Evolutionary conservation across 1,140 invertebrate species (phyloP).

Genomic region (Pseudomyrmex concolor): DNA sequence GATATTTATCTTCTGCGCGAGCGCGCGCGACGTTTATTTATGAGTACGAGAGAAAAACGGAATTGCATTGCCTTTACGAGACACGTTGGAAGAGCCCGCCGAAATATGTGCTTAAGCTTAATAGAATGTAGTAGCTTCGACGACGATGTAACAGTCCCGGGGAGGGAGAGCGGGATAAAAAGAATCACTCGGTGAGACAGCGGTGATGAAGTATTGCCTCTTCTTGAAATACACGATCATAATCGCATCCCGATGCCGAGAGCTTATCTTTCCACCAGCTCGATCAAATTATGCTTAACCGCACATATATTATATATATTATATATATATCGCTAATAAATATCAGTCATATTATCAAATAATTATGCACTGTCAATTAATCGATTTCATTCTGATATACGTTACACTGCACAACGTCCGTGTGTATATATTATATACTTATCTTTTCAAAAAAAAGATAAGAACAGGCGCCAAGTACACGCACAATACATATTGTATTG

Average conservation of each 20-base stretch:
- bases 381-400: conserved; percentile 13
- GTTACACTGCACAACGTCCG: not conserved
- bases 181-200: not conserved
- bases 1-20: conserved; percentile 55
- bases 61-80: conserved; percentile 32
- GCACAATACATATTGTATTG: too few species aligned
- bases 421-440: too few species aligned
- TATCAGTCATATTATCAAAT: not conserved
- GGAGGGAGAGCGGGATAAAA: not conserved
- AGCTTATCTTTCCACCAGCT: not conserved
- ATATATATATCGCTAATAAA: conserved; percentile 1
- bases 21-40: conserved; percentile 34
- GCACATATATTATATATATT: not conserved
- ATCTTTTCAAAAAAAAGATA: too few species aligned
- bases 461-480: too few species aligned
- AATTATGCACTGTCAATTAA: conserved; percentile 1
- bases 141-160: conserved; percentile 18
- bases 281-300: not conserved
- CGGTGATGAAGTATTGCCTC: conserved; percentile 22
- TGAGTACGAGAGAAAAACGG: conserved; percentile 43
- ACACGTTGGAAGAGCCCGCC: conserved; percentile 21
- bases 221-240: conserved; percentile 19
- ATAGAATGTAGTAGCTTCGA: conserved; percentile 42
- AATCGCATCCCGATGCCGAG: conserved; percentile 22
- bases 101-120: conserved; percentile 46